Percentiles rank a stretch among this genome's conserved stretches.
phyloP scores from a whole-genome alignment of 2,113 vertebrate species.

The Pipra filicauda region DNA sequence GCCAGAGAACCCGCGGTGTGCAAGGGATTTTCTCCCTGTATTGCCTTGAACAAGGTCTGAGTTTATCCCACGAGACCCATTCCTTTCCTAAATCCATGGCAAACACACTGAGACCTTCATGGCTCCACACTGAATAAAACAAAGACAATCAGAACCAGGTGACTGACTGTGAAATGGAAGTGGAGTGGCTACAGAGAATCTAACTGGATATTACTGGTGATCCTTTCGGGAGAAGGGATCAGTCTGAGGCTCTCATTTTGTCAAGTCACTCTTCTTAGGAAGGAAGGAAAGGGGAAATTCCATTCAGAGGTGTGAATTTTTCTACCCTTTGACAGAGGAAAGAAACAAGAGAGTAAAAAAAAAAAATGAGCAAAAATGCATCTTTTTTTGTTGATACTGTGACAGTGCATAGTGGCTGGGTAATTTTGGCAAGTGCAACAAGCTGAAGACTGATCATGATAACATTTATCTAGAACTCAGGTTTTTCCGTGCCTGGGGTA shows the following conservation, averaged over 20 bases:
- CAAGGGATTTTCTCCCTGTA: background rate
- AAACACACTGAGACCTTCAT: background rate
- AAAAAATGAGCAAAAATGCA: background rate
- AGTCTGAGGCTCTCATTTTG: background rate
- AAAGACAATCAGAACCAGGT: background rate
- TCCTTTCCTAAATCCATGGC: background rate
- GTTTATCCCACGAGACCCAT: background rate
- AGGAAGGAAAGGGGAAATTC: background rate
- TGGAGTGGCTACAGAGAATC: background rate
- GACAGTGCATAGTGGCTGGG: conserved; percentile 49
- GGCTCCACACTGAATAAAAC: background rate
- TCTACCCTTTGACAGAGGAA: background rate
- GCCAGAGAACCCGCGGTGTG: background rate
- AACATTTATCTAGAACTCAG: conserved; percentile 64
- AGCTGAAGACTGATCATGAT: conserved; percentile 64
- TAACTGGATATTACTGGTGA: background rate
- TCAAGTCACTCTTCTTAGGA: background rate
- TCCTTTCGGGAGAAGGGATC: background rate
- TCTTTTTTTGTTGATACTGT: conserved; percentile 47
- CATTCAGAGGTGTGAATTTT: background rate
- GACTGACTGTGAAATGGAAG: background rate
- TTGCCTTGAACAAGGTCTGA: background rate
- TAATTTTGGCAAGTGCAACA: conserved; percentile 44
- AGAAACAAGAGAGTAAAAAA: background rate
- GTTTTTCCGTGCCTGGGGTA: conserved; percentile 67